Evolutionary conservation across 35 echinoderm and acorn worm genomes (phyloP).

Genomic region (Stichopus chloronotus): DNA sequence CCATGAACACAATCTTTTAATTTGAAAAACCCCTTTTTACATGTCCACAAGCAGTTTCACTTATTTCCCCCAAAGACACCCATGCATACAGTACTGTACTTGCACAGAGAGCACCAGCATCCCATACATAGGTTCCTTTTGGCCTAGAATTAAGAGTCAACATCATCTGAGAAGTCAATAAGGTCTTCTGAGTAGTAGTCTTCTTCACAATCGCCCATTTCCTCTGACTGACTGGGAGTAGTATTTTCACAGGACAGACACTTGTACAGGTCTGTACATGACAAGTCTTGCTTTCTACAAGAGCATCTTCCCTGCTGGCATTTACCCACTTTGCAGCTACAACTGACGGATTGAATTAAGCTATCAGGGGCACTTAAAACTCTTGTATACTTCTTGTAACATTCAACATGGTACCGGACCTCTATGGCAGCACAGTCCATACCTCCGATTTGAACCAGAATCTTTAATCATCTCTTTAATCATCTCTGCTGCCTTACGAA

Average conservation of each 20-base stretch:
- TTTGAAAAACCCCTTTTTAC: background rate
- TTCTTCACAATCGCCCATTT: background rate
- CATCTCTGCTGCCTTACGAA: too few species aligned
- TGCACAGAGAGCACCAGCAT: too few species aligned
- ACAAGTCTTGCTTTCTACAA: background rate
- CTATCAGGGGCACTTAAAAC: slow-evolving; percentile 14
- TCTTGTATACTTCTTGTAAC: slow-evolving; percentile 4
- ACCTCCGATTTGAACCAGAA: background rate
- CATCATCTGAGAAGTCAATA: slow-evolving; percentile 1
- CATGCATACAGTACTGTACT: too few species aligned
- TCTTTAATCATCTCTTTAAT: background rate
- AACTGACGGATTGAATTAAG: slow-evolving; percentile 8
- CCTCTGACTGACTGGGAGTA: background rate
- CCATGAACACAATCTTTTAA: background rate
- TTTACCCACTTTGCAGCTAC: slow-evolving; percentile 23
- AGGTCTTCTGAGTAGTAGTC: background rate
- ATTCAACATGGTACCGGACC: background rate
- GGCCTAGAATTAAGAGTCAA: background rate
- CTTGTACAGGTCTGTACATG: slow-evolving; percentile 40
- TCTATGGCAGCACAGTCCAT: too few species aligned
- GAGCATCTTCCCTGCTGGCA: slow-evolving; percentile 25
- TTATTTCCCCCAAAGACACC: background rate
- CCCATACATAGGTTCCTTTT: background rate
- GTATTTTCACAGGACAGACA: background rate
- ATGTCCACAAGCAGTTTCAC: background rate